phyloP scores from a whole-genome alignment of 1,140 invertebrate species.

The Myzus persicae region DNA sequence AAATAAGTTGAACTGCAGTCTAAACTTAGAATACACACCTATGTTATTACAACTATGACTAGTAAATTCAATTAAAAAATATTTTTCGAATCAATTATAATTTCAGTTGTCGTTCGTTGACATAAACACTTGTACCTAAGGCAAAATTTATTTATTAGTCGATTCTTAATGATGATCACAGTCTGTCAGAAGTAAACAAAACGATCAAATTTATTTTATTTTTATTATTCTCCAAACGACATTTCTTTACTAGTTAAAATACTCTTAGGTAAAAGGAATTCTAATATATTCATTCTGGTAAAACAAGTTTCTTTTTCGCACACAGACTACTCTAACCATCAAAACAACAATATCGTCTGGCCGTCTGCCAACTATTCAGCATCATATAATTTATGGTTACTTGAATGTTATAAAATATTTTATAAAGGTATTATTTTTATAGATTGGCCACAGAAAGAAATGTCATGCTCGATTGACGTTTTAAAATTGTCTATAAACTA shows the following conservation, averaged over 20 bases:
- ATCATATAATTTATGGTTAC: conserved; percentile 25
- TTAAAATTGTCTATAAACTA: conserved; percentile 19
- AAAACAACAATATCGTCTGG: conserved; percentile 43
- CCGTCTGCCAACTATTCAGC: neutral
- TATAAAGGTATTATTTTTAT: conserved; percentile 1
- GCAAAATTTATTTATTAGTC: neutral
- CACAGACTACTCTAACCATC: conserved; percentile 17
- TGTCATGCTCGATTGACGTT: neutral
- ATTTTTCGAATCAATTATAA: neutral
- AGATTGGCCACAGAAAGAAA: neutral
- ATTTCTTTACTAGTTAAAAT: neutral
- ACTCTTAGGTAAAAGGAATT: neutral
- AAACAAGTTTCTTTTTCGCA: conserved; percentile 40
- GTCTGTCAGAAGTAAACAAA: conserved; percentile 1
- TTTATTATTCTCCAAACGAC: neutral
- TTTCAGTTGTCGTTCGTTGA: neutral
- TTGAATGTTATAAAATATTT: neutral
- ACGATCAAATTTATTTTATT: neutral
- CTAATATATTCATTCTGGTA: conserved; percentile 17
- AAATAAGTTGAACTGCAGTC: neutral
- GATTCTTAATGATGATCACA: neutral
- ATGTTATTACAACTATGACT: neutral
- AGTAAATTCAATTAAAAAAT: neutral
- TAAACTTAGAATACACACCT: too few species aligned
- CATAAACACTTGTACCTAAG: neutral